Base-by-base conservation (phyloP, 2,113 vertebrate genomes). In the Campylomormyrus tamandua region DNA sequence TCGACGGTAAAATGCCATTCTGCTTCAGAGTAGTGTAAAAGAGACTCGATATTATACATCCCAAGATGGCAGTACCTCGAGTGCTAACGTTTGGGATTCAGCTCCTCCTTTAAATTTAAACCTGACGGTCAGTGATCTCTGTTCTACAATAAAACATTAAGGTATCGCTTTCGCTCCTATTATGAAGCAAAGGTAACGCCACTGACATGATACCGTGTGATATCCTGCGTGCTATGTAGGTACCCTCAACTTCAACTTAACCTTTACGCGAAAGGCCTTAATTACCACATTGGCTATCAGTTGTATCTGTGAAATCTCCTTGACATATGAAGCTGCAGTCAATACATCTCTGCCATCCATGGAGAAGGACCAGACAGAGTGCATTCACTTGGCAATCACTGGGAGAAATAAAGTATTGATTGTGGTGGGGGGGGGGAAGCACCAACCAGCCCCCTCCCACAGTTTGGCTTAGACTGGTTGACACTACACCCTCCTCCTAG, bases 371-470 rank as follows among this genome's bases (percentile, higher is more conserved):
- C 42, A 89, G 35, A 70, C 35, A 39, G 10, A 90, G 86, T 74
- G 50, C 80, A 85, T 74, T 93, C 49, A 88, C 91, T 94, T 90
- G 90, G 86, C 89, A 92, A 93, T 93, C 91, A 91, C 27, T 70
- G 88, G 89, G 35, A 90, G 83, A 88, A 84, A 92, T 90, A 88
- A 21, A 50, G 53, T 92, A 93, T 93, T 92, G 93, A 95, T 93
- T 91, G 91, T 89, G 35, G 48, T 48, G 66, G 86, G 66, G 91
- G 31, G 89, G 89, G 91, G 62, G 62, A 80, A 88, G 88, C 70
- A 48, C 77, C 48, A 83, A 88, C 52, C 87, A 11, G 39, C 15
- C 7, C 35, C 52, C 10, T 17, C 52, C 70, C 24, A 24, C 19
- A 50, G 35, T 4, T 83, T 31, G 56, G 74, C 50, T 50, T 83